Evolutionary conservation across 2,888 invertebrate species (phyloP), one percentile per base, ranked within the genome.

Genomic region (Unio pictorum): DNA sequence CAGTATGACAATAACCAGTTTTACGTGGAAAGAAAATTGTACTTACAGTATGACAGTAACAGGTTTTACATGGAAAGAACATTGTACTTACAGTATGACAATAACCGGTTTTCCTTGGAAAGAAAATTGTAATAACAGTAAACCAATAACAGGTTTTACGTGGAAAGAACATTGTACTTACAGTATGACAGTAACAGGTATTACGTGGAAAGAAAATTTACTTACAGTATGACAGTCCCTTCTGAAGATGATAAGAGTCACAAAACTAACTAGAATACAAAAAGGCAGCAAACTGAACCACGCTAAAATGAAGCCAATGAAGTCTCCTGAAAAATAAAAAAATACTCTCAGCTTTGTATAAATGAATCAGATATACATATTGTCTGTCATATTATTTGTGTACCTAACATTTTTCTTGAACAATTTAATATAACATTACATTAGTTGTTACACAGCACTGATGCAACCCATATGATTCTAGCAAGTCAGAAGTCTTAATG

Each of bases 141-240:
- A 23, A 23, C 23, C 45, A 45, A 45, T 3, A 15, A 15, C 0
- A 23, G 4, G 1, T 17, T 63, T 30, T 4, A 63, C 30, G 28
- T 17, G 17, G 7, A 20, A 30, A 54, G 26, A n/a, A 64, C 18
- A 15, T 45, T 54, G 26, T 79, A 90, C 93, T 93, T 92, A 97
- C 96, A 75, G 97, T 97, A 88, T 97, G 96, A 81, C 97, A 92
- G 92, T 97, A 15, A 15, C 0, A 23, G 4, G 1, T 17, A 58
- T 30, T 4, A 63, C 30, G 20, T 17, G 17, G 7, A 20, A 30
- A 54, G 26, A n/a, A 64, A 23, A 15, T 45, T 54, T 79, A 90
- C 93, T 93, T 92, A 97, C 96, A 75, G 97, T 97, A 88, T 97
- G 96, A 81, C 97, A 92, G 92, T 97, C 97, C 90, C 97, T 92